Evolutionary conservation across 2,797 vertebrate genomes (phyloP).

Genomic region (Esox lucius): DNA sequence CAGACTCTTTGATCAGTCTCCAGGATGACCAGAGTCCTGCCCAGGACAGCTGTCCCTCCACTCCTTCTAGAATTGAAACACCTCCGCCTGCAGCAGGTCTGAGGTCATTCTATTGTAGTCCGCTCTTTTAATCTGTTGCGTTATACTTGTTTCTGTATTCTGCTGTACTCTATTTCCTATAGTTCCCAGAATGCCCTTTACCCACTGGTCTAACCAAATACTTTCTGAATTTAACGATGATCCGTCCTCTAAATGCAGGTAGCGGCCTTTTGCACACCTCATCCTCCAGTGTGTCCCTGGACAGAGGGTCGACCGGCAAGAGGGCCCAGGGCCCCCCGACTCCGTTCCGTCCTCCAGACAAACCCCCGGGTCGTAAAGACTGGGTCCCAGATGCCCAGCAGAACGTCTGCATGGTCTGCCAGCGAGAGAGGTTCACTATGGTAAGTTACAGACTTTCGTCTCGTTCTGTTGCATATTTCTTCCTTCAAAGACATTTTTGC

Average conservation of each 20-base stretch:
- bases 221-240: not conserved
- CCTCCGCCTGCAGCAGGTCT: conserved; percentile 76
- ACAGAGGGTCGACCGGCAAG: conserved; percentile 58
- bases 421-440: conserved; percentile 92
- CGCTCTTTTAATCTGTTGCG: not conserved
- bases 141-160: too few species aligned
- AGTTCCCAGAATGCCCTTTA: not conserved
- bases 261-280: conserved; percentile 68
- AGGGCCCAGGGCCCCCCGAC: conserved; percentile 59
- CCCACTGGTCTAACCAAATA: not conserved
- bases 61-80: conserved; percentile 70
- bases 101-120: conserved; percentile 21
- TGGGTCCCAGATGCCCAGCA: conserved; percentile 92
- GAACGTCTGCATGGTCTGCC: conserved; percentile 90
- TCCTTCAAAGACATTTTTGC: too few species aligned
- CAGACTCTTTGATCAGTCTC: conserved; percentile 87
- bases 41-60: conserved; percentile 69
- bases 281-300: conserved; percentile 71
- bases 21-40: conserved; percentile 81
- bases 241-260: conserved; percentile 62
- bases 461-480: too few species aligned
- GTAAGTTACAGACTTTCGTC: conserved; percentile 76
- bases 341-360: conserved; percentile 90
- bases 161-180: not conserved
- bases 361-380: conserved; percentile 84